phyloP scores from a whole-genome alignment of 2,888 invertebrate species.

The Latheticus oryzae region DNA sequence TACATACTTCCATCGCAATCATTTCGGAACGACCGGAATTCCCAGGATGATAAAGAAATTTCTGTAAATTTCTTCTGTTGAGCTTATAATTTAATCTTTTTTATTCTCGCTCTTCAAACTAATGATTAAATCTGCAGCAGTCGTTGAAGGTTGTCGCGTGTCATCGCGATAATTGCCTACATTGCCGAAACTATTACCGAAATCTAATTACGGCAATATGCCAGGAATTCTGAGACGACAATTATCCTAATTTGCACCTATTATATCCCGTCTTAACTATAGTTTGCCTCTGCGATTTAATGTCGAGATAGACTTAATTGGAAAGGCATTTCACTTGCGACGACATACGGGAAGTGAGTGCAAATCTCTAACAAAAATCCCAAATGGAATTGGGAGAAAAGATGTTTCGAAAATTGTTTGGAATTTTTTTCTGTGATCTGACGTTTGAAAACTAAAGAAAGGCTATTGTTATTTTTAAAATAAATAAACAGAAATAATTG shows the following conservation, averaged over 20 bases:
- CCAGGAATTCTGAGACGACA: conserved; percentile 64
- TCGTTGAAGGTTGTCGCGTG: conserved; percentile 59
- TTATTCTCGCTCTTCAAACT: conserved; percentile 16
- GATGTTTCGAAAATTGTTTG: too few relatives aligned
- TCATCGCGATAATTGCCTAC: conserved; percentile 62
- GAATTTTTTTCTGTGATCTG: too few relatives aligned
- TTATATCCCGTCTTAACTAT: conserved; percentile 59
- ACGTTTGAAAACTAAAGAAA: conserved; percentile 1
- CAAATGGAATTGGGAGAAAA: too few relatives aligned
- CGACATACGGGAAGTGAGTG: conserved; percentile 6
- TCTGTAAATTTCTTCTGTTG: conserved; percentile 4
- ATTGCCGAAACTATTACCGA: conserved; percentile 64
- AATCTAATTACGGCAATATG: conserved; percentile 65
- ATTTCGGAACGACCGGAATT: conserved; percentile 12
- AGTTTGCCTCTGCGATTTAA: conserved; percentile 55
- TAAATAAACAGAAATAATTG: too few relatives aligned
- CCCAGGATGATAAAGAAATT: conserved; percentile 10
- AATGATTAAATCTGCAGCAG: conserved; percentile 59
- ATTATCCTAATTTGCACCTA: conserved; percentile 65
- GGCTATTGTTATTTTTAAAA: conserved; percentile 7
- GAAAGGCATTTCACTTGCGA: conserved; percentile 48
- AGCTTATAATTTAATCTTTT: too few relatives aligned
- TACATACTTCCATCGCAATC: conserved; percentile 23
- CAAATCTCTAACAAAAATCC: too few relatives aligned
- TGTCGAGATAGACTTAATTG: conserved; percentile 61